Evolutionary conservation across 2,888 invertebrate species (phyloP).

Genomic region (Drosophila kokeensis): DNA sequence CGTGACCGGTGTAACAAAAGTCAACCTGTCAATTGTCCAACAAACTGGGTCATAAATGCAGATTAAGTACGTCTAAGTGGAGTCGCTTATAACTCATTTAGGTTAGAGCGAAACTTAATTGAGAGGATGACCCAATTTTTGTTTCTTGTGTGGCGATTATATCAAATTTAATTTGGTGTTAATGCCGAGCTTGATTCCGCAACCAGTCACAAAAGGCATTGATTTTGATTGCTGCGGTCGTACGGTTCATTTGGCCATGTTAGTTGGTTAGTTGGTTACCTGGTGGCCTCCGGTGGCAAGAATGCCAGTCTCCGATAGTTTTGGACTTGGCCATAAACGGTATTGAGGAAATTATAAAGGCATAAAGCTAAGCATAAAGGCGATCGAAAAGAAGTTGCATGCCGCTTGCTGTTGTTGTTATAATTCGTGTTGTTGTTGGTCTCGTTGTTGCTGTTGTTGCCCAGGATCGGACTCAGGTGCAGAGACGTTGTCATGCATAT

Average conservation of each 20-base stretch:
- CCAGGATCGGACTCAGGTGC: slow-evolving; percentile 66
- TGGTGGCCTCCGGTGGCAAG: slow-evolving; percentile 40
- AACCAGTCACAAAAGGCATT: slow-evolving; percentile 66
- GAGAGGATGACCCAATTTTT: slow-evolving; percentile 66
- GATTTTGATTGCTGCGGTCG: slow-evolving; percentile 63
- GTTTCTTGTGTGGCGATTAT: slow-evolving; percentile 45
- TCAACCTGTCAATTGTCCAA: background rate
- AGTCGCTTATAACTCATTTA: slow-evolving; percentile 57
- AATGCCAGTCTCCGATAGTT: slow-evolving; percentile 18
- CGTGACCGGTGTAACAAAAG: slow-evolving; percentile 62
- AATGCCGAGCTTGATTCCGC: slow-evolving; percentile 49
- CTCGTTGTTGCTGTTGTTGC: slow-evolving; percentile 26
- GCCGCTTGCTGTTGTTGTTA: slow-evolving; percentile 15
- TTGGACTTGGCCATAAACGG: slow-evolving; percentile 62
- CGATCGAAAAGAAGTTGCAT: slow-evolving; percentile 30
- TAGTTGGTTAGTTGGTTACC: slow-evolving; percentile 13
- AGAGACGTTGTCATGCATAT: slow-evolving; percentile 71
- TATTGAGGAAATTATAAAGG: slow-evolving; percentile 79
- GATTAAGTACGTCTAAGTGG: slow-evolving; percentile 54
- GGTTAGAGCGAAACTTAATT: slow-evolving; percentile 32
- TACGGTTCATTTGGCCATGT: slow-evolving; percentile 29
- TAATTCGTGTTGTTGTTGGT: slow-evolving; percentile 10
- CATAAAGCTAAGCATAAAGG: slow-evolving; percentile 58
- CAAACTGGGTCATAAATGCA: slow-evolving; percentile 74
- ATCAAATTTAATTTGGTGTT: slow-evolving; percentile 73